phyloP scores from a whole-genome alignment of 2,113 vertebrate species.

The Daboia siamensis region DNA sequence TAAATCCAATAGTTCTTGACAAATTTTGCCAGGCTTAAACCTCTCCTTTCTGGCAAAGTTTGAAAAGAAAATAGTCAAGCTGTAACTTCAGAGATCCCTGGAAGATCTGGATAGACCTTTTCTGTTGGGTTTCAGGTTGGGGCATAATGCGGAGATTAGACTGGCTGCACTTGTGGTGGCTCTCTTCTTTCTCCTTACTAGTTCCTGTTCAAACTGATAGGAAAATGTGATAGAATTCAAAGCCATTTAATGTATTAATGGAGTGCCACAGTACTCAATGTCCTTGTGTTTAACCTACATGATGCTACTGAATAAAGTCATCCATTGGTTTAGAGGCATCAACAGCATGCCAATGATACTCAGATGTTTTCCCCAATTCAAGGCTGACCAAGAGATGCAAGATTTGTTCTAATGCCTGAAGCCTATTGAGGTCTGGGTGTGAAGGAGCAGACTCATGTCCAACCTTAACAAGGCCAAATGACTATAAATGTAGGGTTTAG shows the following conservation, averaged over 20 bases:
- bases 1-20: neutral
- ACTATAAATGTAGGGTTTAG: neutral
- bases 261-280: neutral
- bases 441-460: neutral
- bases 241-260: neutral
- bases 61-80: neutral
- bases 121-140: neutral
- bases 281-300: neutral
- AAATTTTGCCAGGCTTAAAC: neutral
- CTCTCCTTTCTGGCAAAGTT: neutral
- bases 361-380: neutral
- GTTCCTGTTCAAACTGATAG: neutral
- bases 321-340: neutral
- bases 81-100: neutral
- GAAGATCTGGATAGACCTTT: neutral
- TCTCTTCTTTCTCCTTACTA: neutral
- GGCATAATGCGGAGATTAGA: neutral
- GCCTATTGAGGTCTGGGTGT: neutral
- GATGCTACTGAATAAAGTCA: neutral
- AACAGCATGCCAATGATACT: neutral
- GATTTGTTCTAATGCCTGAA: neutral
- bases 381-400: neutral
- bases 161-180: neutral
- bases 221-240: neutral
- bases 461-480: neutral